phyloP scores from a whole-genome alignment of 2,888 invertebrate species.

The Rhogogaster chlorosoma region DNA sequence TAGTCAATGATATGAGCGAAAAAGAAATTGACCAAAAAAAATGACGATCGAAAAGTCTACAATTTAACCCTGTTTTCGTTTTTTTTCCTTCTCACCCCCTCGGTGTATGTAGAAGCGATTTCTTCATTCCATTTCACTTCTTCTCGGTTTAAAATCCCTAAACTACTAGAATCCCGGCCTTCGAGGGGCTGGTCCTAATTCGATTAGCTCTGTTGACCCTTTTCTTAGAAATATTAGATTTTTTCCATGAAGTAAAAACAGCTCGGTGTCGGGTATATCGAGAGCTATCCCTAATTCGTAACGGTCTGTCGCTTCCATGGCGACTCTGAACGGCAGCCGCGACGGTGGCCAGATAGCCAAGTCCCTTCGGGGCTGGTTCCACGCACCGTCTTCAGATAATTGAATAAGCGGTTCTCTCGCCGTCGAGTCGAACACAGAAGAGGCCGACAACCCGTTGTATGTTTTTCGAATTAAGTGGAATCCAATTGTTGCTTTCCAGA shows the following conservation, averaged over 20 bases:
- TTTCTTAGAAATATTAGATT: constrained; percentile 50
- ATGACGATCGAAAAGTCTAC: not conserved
- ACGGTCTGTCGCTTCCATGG: constrained; percentile 42
- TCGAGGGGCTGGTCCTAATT: constrained; percentile 37
- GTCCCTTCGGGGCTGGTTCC: constrained; percentile 25
- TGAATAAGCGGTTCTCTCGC: constrained; percentile 50
- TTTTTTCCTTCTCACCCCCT: not conserved
- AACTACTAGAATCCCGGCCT: not conserved
- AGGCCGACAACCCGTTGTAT: constrained; percentile 57
- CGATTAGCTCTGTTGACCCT: constrained; percentile 52
- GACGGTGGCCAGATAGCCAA: constrained; percentile 52
- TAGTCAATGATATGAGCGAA: not conserved
- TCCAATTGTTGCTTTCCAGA: constrained; percentile 65
- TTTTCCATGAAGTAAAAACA: constrained; percentile 50
- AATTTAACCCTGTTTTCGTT: not conserved
- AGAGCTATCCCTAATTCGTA: constrained; percentile 19
- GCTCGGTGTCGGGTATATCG: constrained; percentile 11
- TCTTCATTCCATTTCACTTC: not conserved
- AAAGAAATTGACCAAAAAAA: not conserved
- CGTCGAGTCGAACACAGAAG: constrained; percentile 3
- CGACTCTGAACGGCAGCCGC: constrained; percentile 10
- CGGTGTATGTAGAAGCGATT: no score
- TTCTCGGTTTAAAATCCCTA: not conserved
- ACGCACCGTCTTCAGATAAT: constrained; percentile 51
- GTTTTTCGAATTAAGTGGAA: constrained; percentile 65